A percentile compares a stretch with the other conserved stretches of the same genome.
These are phyloP conservation scores for Chymomyza procnemis DNA, from an alignment of 2,888 invertebrate species.

Conservation along the genomic window DNA sequence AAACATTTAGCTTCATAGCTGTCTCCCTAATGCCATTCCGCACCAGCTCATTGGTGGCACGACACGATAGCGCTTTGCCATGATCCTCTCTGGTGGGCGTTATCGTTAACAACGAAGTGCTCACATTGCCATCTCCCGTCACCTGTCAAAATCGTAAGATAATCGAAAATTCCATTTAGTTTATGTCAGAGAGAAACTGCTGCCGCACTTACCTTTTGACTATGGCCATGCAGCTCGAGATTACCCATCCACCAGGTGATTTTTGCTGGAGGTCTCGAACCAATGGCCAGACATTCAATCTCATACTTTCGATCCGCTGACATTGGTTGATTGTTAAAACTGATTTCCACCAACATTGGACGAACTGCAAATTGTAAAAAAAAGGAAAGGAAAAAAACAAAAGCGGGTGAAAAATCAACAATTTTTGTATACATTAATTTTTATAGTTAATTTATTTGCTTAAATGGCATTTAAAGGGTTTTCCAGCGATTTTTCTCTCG, in stretches of 20 bases:
- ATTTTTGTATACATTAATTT: conserved; percentile 48
- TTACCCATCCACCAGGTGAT: conserved; percentile 92
- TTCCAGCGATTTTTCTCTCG: not conserved
- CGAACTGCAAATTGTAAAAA: conserved; percentile 82
- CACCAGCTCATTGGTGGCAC: conserved; percentile 88
- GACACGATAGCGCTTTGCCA: conserved; percentile 87
- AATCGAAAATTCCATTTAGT: not conserved
- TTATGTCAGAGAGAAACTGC: not conserved
- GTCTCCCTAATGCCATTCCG: conserved; percentile 87
- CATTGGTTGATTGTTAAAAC: conserved; percentile 89
- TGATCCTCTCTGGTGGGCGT: conserved; percentile 88
- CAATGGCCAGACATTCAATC: conserved; percentile 89
- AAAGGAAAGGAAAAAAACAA: conserved; percentile 15
- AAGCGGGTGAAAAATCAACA: not conserved
- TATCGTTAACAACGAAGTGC: conserved; percentile 87
- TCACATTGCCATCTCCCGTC: conserved; percentile 89
- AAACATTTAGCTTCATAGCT: conserved; percentile 89
- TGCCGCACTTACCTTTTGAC: conserved; percentile 74
- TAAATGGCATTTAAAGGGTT: conserved; percentile 51
- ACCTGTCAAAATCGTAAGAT: conserved; percentile 80
- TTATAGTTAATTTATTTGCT: conserved; percentile 62
- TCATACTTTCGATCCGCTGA: conserved; percentile 90
- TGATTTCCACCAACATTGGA: conserved; percentile 87
- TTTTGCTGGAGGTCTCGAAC: conserved; percentile 90
- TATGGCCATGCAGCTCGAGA: conserved; percentile 81